Evolutionary conservation across 2,113 vertebrate genomes (phyloP).

Genomic region (Pogona vitticeps): DNA sequence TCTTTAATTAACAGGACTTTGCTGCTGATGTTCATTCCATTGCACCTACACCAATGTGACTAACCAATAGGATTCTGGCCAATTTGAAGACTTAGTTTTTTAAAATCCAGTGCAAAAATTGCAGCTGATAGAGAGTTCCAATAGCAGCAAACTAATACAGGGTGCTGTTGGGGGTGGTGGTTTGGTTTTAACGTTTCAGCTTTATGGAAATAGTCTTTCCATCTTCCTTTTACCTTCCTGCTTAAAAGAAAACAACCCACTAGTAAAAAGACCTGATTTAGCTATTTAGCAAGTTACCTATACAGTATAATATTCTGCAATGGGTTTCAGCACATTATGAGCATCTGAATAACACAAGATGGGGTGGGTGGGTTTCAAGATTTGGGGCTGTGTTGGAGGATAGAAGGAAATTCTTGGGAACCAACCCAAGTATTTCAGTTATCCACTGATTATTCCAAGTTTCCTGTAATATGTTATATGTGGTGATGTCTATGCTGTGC

Average conservation of each 20-base stretch:
- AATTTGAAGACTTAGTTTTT: no score
- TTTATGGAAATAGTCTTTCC: neutral
- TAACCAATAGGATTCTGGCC: no score
- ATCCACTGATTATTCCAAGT: no score
- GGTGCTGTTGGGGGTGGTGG: neutral
- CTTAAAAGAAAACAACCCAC: neutral
- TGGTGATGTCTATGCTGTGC: no score
- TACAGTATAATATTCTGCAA: neutral
- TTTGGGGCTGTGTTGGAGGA: neutral
- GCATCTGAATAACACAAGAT: neutral
- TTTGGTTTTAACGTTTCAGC: fast-evolving
- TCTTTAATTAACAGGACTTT: no score
- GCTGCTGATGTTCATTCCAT: no score
- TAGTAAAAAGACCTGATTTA: no score
- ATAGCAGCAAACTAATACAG: neutral
- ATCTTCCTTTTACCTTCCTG: neutral
- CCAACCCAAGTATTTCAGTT: no score
- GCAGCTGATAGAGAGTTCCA: neutral
- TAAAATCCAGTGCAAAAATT: neutral
- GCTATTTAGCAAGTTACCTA: neutral
- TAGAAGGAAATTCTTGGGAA: neutral
- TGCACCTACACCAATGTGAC: no score
- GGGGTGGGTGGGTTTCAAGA: neutral
- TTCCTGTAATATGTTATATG: no score
- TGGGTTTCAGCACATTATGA: neutral